Conservation (phyloP, 2,797 vertebrate species). For the Cichlasoma orientale region DNA sequence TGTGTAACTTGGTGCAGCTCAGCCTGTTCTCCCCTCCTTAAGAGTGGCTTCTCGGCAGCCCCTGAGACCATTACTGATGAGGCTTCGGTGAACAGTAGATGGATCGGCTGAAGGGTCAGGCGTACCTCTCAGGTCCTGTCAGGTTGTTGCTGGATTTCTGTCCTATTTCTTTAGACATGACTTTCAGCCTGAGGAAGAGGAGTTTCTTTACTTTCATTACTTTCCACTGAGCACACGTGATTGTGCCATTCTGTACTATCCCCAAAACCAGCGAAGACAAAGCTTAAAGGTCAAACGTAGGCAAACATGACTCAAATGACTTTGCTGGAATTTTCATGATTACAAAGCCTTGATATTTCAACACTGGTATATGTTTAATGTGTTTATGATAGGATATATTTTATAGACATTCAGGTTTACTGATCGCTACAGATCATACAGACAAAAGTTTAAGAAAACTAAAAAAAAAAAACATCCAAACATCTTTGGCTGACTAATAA, state of each 20-base stretch:
- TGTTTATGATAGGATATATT: neutral
- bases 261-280: slow-evolving; percentile 23
- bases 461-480: neutral
- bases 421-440: neutral
- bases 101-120: neutral
- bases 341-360: neutral
- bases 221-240: neutral
- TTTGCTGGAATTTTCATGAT: slow-evolving; percentile 4
- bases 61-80: neutral
- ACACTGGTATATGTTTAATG: neutral
- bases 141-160: neutral
- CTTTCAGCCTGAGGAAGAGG: neutral
- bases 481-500: neutral
- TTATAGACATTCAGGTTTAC: neutral
- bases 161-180: neutral
- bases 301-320: slow-evolving; percentile 34
- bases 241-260: slow-evolving; percentile 51
- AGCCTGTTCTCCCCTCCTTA: neutral
- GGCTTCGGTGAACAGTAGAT: neutral
- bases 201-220: neutral
- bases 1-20: neutral
- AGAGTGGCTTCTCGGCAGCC: neutral
- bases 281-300: slow-evolving; percentile 46
- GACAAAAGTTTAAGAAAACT: neutral
- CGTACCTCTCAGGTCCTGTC: neutral